Conservation (phyloP, 2,888 invertebrate genomes). For the Xestia rhomboidea region DNA sequence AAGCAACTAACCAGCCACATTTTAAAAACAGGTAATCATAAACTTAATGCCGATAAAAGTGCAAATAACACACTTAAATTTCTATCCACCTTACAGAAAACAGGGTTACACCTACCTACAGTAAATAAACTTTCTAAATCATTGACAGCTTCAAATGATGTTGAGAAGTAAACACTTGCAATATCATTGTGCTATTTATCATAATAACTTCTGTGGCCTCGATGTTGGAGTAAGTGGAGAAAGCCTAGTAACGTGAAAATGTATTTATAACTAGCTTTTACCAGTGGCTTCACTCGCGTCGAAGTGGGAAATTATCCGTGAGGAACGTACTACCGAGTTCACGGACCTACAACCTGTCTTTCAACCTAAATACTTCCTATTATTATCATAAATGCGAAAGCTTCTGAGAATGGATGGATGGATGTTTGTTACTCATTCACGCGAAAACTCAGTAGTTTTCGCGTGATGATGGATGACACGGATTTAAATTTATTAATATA, state of each 20-base stretch:
- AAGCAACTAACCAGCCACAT: background rate
- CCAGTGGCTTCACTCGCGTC: background rate
- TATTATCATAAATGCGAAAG: no score
- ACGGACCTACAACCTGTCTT: no score
- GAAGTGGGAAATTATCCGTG: background rate
- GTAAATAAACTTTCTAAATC: slow-evolving; percentile 50
- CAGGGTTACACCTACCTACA: slow-evolving; percentile 15
- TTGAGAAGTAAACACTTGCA: slow-evolving; percentile 26
- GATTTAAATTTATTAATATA: no score
- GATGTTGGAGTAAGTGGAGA: slow-evolving; percentile 52
- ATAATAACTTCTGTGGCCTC: slow-evolving; percentile 49
- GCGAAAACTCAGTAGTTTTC: no score
- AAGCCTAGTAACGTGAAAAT: slow-evolving; percentile 31
- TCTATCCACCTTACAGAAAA: background rate
- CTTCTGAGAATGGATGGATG: no score
- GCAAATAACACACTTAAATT: background rate
- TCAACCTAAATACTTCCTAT: no score
- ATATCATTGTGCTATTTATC: slow-evolving; percentile 45
- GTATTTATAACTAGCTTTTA: background rate
- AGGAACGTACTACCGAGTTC: background rate
- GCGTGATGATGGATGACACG: no score
- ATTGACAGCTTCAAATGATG: slow-evolving; percentile 32
- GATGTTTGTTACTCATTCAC: no score
- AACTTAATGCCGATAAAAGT: background rate
- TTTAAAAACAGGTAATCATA: background rate